Base-by-base conservation (phyloP, 2,113 vertebrate species). In the Sander vitreus region DNA sequence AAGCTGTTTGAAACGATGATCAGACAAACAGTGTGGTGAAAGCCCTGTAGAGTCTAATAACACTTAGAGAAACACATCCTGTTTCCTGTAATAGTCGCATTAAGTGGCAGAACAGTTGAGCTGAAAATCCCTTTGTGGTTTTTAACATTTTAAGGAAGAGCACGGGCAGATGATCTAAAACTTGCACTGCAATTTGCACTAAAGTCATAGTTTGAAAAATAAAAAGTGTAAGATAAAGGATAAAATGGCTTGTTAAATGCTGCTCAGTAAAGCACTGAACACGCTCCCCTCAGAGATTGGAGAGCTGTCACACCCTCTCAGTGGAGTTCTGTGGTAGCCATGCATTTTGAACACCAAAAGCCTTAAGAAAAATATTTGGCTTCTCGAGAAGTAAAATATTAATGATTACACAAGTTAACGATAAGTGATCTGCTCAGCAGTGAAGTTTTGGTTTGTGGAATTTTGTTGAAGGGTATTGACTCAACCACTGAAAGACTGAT, bases 351-450 rank as follows among this genome's bases (percentile, higher is more conserved):
- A 62, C 33, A 60, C 30, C 21, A 36, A 7, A 63, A 30, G n/a
- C 33, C 21, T n/a, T 5, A 21, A 53, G 19, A 53, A 47, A 75
- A 85, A 83, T 66, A 76, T 80, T 64, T 66, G 36, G n/a, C 14
- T 84, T 69, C 16, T 64, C 0, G 1, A 65, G 55, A 68, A n/a
- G n/a, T 84, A 30, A 76, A 78, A 76, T 71, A 85, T 85, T 30
- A 74, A 88, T 51, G 33, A 68, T 57, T 7, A 57, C 16, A 82
- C 53, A 47, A 69, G 60, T 54, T 45, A 19, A 81, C 64, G 74
- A 51, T 73, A 55, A 58, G n/a, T 18, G 15, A 77, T 67, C n/a
- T 55, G 50, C 50, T 60, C 55, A 65, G 76, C 43, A 13, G 62
- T 45, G 50, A 53, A 45, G 53, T 84, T 77, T 55, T 39, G 19